A percentile compares a stretch with the other conserved stretches of the same genome.
These are phyloP conservation scores for Diadema setosum DNA, from an alignment of 35 echinoderm and acorn worm genomes.

Conservation along the genomic window DNA sequence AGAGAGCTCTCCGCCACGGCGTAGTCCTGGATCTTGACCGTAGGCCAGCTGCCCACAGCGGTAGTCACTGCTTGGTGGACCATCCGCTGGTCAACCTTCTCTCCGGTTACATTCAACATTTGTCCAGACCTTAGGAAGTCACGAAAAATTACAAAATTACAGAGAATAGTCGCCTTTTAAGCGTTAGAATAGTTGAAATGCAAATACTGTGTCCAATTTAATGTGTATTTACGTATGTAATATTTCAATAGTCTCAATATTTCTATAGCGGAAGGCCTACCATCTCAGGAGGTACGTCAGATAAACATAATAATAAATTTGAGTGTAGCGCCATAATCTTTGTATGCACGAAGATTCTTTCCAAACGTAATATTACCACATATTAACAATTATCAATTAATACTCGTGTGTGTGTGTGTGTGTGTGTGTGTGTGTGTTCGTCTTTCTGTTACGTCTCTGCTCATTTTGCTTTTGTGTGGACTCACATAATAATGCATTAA, in stretches of 20 bases:
- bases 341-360: no score
- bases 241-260: not conserved
- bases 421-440: no score
- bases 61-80: not conserved
- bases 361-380: no score
- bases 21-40: not conserved
- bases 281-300: not conserved
- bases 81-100: constrained; percentile 40
- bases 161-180: not conserved
- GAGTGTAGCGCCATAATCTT: no score
- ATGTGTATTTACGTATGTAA: not conserved
- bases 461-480: no score
- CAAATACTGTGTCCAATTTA: not conserved
- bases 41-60: not conserved
- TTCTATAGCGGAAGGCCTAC: not conserved
- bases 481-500: no score
- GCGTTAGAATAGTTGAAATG: not conserved
- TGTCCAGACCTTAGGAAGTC: constrained; percentile 2
- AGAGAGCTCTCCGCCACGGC: constrained; percentile 35
- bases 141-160: not conserved
- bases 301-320: not conserved
- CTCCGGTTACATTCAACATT: constrained; percentile 19
- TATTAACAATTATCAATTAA: no score
- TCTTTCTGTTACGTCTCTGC: no score
- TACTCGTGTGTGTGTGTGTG: no score